A percentile compares a stretch with the other conserved stretches of the same genome.
These are phyloP conservation scores for Sepioteuthis lessoniana DNA, from an alignment of 2,888 invertebrate species.

Conservation along the genomic window DNA sequence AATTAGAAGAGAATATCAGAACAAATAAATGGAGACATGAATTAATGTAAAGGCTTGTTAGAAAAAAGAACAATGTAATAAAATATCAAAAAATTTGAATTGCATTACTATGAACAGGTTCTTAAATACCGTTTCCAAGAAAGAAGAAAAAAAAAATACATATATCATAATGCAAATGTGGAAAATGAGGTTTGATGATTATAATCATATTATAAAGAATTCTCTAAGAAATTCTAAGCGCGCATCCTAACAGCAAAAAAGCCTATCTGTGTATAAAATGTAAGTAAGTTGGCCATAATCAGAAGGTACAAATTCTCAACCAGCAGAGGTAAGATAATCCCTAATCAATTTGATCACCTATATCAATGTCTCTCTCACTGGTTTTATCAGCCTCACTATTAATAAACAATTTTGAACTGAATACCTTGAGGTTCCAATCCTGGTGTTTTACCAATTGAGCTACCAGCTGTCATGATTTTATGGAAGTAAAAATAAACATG, in stretches of 20 bases:
- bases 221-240: background rate
- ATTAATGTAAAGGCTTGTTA: background rate
- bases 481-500: slow-evolving; percentile 41
- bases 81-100: too few species aligned
- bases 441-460: slow-evolving; percentile 23
- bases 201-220: too few species aligned
- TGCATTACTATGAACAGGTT: too few species aligned
- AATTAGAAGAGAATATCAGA: background rate
- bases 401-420: slow-evolving; percentile 21
- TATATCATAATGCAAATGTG: too few species aligned
- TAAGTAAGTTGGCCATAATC: too few species aligned
- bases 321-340: background rate
- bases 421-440: slow-evolving; percentile 33
- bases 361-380: background rate
- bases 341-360: background rate
- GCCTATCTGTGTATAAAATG: too few species aligned
- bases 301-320: too few species aligned
- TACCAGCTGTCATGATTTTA: slow-evolving; percentile 37
- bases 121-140: too few species aligned
- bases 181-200: too few species aligned
- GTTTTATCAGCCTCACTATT: background rate
- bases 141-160: too few species aligned
- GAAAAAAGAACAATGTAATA: background rate
- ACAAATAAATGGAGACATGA: background rate
- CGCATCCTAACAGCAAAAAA: background rate